phyloP scores from a whole-genome alignment of 2,113 vertebrate species.

The Chamaea fasciata region DNA sequence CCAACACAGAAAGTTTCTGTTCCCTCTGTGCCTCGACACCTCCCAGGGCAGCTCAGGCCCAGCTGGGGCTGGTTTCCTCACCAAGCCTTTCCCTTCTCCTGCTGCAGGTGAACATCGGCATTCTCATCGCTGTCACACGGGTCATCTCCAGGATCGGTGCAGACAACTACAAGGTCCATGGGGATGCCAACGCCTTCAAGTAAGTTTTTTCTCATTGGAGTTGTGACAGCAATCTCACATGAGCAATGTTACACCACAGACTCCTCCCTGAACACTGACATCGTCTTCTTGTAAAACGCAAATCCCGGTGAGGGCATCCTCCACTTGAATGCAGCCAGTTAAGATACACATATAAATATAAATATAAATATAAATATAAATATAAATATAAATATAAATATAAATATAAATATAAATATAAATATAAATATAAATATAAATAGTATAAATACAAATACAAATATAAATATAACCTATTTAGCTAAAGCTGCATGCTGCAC shows the following conservation, averaged over 20 bases:
- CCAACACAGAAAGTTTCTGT: fast-evolving
- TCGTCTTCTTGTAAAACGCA: background rate
- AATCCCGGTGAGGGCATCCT: background rate
- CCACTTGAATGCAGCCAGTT: background rate
- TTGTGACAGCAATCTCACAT: background rate
- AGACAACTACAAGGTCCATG: slow-evolving; percentile 90
- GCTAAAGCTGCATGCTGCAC: background rate
- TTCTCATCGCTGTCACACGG: slow-evolving; percentile 90
- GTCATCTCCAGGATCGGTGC: slow-evolving; percentile 95
- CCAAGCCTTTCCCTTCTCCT: background rate
- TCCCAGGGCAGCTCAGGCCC: background rate
- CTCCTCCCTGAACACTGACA: background rate
- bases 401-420: too few species aligned
- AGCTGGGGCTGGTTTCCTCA: background rate
- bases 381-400: too few species aligned
- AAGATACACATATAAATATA: too few species aligned
- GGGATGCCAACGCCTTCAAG: slow-evolving; percentile 91
- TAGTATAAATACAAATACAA: too few species aligned
- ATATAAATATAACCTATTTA: too few species aligned
- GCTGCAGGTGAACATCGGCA: slow-evolving; percentile 88
- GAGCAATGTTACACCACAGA: fast-evolving
- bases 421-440: too few species aligned
- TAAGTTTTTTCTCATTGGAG: slow-evolving; percentile 61
- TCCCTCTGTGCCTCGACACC: background rate
- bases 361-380: too few species aligned